Evolutionary conservation across 1,140 invertebrate species (phyloP).

Genomic region (Hormaphis cornu): DNA sequence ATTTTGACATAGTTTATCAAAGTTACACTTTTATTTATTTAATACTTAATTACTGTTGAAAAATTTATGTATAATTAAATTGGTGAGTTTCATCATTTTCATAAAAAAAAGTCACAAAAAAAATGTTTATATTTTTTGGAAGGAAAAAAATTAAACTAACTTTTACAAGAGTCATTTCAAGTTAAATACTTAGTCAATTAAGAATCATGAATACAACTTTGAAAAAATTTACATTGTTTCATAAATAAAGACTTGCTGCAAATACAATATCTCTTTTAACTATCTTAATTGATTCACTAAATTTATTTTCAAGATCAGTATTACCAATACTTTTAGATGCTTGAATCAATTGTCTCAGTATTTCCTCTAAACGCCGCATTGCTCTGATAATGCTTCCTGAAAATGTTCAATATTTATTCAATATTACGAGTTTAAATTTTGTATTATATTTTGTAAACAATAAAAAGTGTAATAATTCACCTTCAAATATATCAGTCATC

Average conservation of each 20-base stretch:
- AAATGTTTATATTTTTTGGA: too few species aligned
- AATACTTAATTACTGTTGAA: too few species aligned
- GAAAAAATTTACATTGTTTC: too few species aligned
- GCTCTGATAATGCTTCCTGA: conserved; percentile 94
- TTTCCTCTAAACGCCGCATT: conserved; percentile 92
- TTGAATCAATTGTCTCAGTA: conserved; percentile 87
- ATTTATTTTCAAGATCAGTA: conserved; percentile 90
- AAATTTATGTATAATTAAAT: too few species aligned
- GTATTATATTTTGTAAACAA: not conserved
- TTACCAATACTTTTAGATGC: conserved; percentile 96
- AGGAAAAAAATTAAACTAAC: too few species aligned
- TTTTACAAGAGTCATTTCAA: too few species aligned
- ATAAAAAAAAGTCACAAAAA: too few species aligned
- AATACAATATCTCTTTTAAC: conserved; percentile 98
- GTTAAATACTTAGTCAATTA: too few species aligned
- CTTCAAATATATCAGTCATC: conserved; percentile 98
- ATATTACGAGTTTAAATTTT: not conserved
- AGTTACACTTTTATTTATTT: too few species aligned
- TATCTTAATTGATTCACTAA: conserved; percentile 81
- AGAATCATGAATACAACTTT: too few species aligned
- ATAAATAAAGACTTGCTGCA: conserved; percentile 95
- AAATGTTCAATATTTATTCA: conserved; percentile 35
- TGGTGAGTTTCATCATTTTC: too few species aligned
- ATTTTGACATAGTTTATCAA: too few species aligned
- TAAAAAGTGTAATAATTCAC: conserved; percentile 43